These are phyloP conservation scores for Suillia variegata DNA, from an alignment of 2,888 invertebrate species.

Conservation along the genomic window DNA sequence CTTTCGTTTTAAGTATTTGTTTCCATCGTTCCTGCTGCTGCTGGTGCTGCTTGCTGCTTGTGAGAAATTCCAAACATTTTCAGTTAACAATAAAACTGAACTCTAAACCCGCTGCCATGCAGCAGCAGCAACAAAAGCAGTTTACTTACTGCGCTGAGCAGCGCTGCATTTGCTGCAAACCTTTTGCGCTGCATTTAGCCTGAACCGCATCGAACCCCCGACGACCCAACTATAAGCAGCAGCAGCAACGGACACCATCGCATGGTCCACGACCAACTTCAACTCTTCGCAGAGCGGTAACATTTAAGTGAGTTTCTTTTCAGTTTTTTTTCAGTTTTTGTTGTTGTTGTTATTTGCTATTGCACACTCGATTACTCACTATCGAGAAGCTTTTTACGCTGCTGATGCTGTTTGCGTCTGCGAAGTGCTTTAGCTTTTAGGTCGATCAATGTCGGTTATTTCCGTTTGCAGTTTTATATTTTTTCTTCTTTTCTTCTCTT, in stretches of 20 bases:
- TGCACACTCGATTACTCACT: conserved; percentile 20
- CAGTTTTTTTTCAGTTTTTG: too few relatives aligned
- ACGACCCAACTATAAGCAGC: too few relatives aligned
- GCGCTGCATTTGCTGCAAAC: neutral
- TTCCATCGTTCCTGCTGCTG: too few relatives aligned
- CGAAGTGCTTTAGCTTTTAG: conserved; percentile 19
- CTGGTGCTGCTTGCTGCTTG: too few relatives aligned
- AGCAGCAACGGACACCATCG: neutral
- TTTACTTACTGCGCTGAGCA: neutral
- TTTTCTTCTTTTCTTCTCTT: conserved; percentile 8
- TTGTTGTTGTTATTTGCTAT: too few relatives aligned
- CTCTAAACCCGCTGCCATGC: neutral
- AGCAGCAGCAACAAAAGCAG: conserved; percentile 1
- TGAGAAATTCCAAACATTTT: conserved; percentile 2
- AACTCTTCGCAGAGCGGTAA: neutral
- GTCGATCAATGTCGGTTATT: conserved; percentile 24
- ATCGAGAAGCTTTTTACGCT: conserved; percentile 1
- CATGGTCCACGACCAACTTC: too few relatives aligned
- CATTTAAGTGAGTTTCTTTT: neutral
- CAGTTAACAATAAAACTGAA: neutral
- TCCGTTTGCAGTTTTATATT: conserved; percentile 11
- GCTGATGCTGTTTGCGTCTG: conserved; percentile 16
- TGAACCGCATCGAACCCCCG: neutral
- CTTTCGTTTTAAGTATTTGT: neutral
- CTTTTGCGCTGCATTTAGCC: neutral